These are phyloP conservation scores for Pelobates fuscus DNA, from an alignment of 2,113 vertebrate species.

Conservation along the genomic window DNA sequence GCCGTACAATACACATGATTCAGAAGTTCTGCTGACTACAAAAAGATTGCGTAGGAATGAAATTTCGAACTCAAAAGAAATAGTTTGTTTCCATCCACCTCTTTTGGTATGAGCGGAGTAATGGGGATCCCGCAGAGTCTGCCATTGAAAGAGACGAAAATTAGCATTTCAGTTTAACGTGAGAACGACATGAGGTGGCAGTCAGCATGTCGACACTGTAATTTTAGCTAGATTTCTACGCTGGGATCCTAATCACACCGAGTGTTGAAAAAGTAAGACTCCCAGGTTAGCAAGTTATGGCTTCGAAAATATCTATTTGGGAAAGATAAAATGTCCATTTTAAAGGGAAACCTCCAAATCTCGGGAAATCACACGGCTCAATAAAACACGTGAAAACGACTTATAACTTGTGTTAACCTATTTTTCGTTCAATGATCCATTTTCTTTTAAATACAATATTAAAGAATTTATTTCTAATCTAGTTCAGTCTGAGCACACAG, in stretches of 20 bases:
- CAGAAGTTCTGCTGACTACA: fast-evolving
- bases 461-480: no score
- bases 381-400: no score
- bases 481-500: no score
- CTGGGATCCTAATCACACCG: neutral
- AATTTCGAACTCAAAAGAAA: constrained; percentile 1
- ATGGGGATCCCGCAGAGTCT: constrained; percentile 4
- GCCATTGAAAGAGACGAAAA: neutral
- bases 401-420: no score
- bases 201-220: neutral
- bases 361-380: no score
- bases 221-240: neutral
- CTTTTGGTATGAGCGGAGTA: neutral
- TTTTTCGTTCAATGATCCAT: no score
- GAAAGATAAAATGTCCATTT: no score
- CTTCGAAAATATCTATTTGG: no score
- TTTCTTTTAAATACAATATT: no score
- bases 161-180: neutral
- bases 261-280: neutral
- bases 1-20: neutral
- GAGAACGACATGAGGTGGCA: neutral
- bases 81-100: neutral
- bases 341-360: no score
- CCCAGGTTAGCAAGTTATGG: neutral
- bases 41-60: constrained; percentile 18